Conservation (phyloP, 2,888 invertebrate genomes). For the Thymelicus acteon region DNA sequence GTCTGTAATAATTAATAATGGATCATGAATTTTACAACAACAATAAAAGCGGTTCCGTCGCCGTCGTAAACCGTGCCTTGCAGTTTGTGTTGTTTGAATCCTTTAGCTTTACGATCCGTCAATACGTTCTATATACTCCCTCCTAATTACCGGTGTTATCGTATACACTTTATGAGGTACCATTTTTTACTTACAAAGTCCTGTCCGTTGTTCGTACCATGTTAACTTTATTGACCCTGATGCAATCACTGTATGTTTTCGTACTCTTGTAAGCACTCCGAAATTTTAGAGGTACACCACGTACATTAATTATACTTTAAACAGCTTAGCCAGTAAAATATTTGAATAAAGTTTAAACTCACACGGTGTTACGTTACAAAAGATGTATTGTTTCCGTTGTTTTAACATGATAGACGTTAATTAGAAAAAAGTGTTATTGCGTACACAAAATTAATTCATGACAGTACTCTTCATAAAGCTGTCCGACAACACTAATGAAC, state of each 20-base stretch:
- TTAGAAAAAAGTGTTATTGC: conserved; percentile 20
- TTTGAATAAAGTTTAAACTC: conserved; percentile 21
- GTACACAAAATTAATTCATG: conserved; percentile 12
- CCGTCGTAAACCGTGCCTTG: conserved; percentile 77
- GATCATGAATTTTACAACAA: conserved; percentile 84
- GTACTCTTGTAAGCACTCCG: conserved; percentile 17
- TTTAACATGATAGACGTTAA: conserved; percentile 16
- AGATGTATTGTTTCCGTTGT: conserved; percentile 34
- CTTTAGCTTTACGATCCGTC: conserved; percentile 80
- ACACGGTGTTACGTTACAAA: conserved; percentile 33
- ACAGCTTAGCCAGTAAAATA: conserved; percentile 9
- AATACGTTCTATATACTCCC: conserved; percentile 78
- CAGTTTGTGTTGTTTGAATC: conserved; percentile 79
- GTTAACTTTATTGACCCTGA: conserved; percentile 32
- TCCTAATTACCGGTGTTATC: conserved; percentile 79
- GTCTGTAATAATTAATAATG: conserved; percentile 85
- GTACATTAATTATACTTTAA: conserved; percentile 12
- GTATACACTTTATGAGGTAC: conserved; percentile 70
- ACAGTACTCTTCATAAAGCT: conserved; percentile 6
- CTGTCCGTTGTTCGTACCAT: conserved; percentile 23
- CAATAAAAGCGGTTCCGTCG: conserved; percentile 80
- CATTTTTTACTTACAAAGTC: conserved; percentile 57
- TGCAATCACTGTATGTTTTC: conserved; percentile 15
- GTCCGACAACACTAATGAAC: conserved; percentile 21
- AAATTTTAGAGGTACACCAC: conserved; percentile 11